Percentiles rank a stretch among this genome's conserved stretches.
phyloP scores from a whole-genome alignment of 1,140 invertebrate genomes.

The Drosophila sp. region DNA sequence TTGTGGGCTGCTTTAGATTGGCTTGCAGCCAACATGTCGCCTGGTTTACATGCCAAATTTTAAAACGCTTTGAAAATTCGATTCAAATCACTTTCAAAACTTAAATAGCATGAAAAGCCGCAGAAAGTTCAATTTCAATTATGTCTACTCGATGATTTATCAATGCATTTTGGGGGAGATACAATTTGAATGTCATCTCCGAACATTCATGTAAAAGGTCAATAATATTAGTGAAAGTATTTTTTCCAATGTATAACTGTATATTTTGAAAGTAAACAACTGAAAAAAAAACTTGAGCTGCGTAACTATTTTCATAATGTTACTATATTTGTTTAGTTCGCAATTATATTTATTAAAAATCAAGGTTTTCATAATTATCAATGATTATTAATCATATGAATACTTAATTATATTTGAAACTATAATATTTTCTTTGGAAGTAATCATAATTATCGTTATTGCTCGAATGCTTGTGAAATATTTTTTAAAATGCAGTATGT shows the following conservation, averaged over 20 bases:
- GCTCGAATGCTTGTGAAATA: too few relatives aligned
- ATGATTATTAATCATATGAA: too few relatives aligned
- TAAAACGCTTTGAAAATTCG: slow-evolving; percentile 60
- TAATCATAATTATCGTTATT: too few relatives aligned
- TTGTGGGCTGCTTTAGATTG: slow-evolving; percentile 59
- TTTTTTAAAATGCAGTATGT: too few relatives aligned
- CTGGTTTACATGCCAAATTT: slow-evolving; percentile 74
- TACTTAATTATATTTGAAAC: too few relatives aligned
- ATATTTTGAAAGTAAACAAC: neutral
- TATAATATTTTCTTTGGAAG: too few relatives aligned
- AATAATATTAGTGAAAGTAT: neutral
- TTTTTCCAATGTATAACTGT: neutral
- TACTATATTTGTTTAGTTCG: too few relatives aligned
- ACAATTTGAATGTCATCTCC: slow-evolving; percentile 16
- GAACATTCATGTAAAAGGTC: neutral
- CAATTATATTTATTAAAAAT: too few relatives aligned
- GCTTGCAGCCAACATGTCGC: slow-evolving; percentile 59
- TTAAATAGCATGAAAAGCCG: slow-evolving; percentile 15
- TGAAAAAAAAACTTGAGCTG: slow-evolving; percentile 4
- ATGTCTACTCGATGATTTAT: slow-evolving; percentile 74
- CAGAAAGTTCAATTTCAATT: slow-evolving; percentile 69
- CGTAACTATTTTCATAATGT: too few relatives aligned
- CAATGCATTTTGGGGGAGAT: slow-evolving; percentile 32
- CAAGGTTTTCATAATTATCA: too few relatives aligned
- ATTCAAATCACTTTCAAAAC: slow-evolving; percentile 70